These are phyloP conservation scores for Melikaiella ostensackeni DNA, from an alignment of 2,888 invertebrate species.

Conservation along the genomic window DNA sequence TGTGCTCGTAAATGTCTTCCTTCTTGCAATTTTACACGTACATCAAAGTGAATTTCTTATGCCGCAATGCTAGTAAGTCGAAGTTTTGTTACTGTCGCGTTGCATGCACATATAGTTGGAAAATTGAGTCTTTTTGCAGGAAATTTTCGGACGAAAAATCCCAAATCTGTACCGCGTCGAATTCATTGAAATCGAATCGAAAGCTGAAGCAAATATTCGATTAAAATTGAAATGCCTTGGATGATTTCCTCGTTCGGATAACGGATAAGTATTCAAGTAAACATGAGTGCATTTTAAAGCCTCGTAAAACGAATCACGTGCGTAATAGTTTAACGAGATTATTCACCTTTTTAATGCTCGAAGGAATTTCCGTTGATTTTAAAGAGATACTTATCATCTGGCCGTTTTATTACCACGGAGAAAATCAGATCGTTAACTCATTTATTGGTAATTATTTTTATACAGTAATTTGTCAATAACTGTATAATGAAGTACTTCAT, in stretches of 20 bases:
- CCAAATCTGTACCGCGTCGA: not conserved
- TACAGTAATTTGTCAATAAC: not conserved
- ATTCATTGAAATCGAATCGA: not conserved
- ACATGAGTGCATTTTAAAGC: conserved; percentile 16
- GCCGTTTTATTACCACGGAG: not conserved
- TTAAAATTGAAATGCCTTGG: not conserved
- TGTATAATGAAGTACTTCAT: no score
- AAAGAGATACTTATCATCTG: conserved; percentile 3
- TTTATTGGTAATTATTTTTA: not conserved
- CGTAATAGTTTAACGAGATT: conserved; percentile 12
- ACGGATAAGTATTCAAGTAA: conserved; percentile 17
- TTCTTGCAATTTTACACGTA: conserved; percentile 44
- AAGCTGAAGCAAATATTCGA: not conserved
- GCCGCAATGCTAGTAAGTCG: not conserved
- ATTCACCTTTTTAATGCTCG: not conserved
- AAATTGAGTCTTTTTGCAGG: not conserved
- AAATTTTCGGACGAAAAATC: not conserved
- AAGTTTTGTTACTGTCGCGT: conserved; percentile 1
- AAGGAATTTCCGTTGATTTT: not conserved
- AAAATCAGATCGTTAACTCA: not conserved
- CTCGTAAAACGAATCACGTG: conserved; percentile 11
- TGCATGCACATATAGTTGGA: not conserved
- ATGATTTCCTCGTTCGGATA: not conserved
- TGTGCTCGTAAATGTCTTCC: conserved; percentile 46
- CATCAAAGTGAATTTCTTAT: conserved; percentile 25